Base-by-base conservation (phyloP, 2,888 invertebrate species). In the Drosophila setosimentum region DNA sequence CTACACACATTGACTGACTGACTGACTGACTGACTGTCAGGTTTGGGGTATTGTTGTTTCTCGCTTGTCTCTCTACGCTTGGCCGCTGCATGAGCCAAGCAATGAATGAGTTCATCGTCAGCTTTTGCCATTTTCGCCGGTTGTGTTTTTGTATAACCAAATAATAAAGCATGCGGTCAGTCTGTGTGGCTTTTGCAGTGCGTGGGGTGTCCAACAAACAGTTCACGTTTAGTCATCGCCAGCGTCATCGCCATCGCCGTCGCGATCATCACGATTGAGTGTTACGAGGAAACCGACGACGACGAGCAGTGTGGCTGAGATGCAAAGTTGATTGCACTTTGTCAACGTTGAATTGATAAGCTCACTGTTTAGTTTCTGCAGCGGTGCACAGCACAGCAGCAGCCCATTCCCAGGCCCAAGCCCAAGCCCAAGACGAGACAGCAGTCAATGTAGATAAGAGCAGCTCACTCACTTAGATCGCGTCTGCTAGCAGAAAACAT, bases 251-350 rank as follows among this genome's bases (percentile, higher is more conserved):
- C n/a, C 89, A 89, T 73, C 82, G 50, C 24, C 64, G 58, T 55
- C 45, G 45, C 11, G 21, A 77, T 30, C 51, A 53, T 16, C 60
- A 35, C 45, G 55, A 42, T 50, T 60, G 57, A 58, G 8, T 67
- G 49, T 45, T 64, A 57, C 50, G 70, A 80, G 89, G 89, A 89
- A 87, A 67, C 16, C 45, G 24, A 24, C 73, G 76, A 82, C 74
- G 74, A 76, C 66, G 76, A 73, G 67, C 32, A 45, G n/a, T 21
- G 21, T 50, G 18, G 51, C 30, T n/a, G 51, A 13, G n/a, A 13
- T 13, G 40, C 82, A 78, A 85, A 85, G 89, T 89, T 87, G 88
- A 85, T 82, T 85, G 85, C 82, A 85, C 90, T 89, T 89, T 85
- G 85, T 78, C 85, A 77, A 80, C 68, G 45, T 53, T 61, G 70